phyloP scores from a whole-genome alignment of 2,113 vertebrate genomes.

The Dermatemys mawii region DNA sequence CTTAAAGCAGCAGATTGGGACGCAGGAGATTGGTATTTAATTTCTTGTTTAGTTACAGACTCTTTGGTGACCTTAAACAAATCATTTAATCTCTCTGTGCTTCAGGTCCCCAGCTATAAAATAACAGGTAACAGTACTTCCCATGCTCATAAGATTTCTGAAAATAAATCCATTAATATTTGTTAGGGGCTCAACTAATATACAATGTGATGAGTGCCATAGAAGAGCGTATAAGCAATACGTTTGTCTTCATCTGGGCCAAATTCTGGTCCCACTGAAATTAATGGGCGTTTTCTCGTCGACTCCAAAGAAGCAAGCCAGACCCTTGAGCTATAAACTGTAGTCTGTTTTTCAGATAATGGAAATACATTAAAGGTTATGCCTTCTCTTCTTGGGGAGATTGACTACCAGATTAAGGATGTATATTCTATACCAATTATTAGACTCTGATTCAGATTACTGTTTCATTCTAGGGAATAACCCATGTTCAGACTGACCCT shows the following conservation, averaged over 20 bases:
- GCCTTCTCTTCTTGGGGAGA: neutral
- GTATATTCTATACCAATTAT: neutral
- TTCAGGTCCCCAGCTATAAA: neutral
- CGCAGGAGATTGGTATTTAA: neutral
- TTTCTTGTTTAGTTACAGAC: neutral
- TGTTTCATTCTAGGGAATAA: conserved; percentile 20
- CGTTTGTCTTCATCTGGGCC: neutral
- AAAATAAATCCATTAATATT: neutral
- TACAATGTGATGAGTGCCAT: neutral
- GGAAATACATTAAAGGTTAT: conserved; percentile 40
- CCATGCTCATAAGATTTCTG: neutral
- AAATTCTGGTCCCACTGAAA: neutral
- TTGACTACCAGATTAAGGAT: conserved; percentile 37
- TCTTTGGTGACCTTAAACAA: neutral
- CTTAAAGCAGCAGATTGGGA: neutral
- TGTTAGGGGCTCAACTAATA: neutral
- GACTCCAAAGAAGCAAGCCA: neutral
- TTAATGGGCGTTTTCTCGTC: conserved; percentile 1
- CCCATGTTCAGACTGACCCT: neutral
- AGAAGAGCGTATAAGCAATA: neutral
- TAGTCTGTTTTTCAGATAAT: conserved; percentile 32
- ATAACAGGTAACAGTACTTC: neutral
- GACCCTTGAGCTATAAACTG: conserved; percentile 26
- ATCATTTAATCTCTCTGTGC: neutral
- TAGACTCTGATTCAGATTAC: neutral